Evolutionary conservation across 2,888 invertebrate genomes (phyloP), one percentile per base, ranked within the genome.

Genomic region (Athrips mouffetella): DNA sequence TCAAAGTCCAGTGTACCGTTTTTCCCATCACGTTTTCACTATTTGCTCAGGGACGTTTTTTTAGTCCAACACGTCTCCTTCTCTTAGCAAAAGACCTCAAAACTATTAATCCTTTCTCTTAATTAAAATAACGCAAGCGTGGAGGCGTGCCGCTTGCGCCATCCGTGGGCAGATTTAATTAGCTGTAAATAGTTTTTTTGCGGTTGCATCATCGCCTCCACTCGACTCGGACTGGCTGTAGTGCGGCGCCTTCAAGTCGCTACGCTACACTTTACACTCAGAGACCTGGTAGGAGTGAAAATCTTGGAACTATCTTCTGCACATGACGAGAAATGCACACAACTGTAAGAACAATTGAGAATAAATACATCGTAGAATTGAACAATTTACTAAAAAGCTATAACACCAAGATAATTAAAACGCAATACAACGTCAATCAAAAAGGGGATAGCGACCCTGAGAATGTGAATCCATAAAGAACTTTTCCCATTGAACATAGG

Each of bases 101-200:
- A 53, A 53, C 51, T 56, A 55, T 50, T 50, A 54, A 49, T 71
- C 73, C 71, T 78, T 73, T 77, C 75, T 77, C 73, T 63, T 79
- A 79, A 82, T 82, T 80, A 80, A 76, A 73, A 73, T 71, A 67
- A 71, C 70, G 70, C 60, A 57, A 63, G 59, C 62, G 62, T 60
- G 73, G 63, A 75, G 86, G 85, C 82, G 83, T 78, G 76, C 63
- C 75, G 57, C 71, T 80, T 83, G 80, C 82, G 73, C 76, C 79
- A 81, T 67, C 59, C 76, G 85, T 83, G 82, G 84, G 84, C 73
- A 81, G 74, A 85, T 85, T 86, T 87, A 87, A 87, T 88, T 86
- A 85, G 76, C 70, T 77, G 72, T 76, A 73, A 77, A 80, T 76
- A 76, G 67, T 73, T 79, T 79, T 83, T 83, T 81, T 74, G 74